Evolutionary conservation across 2,888 invertebrate genomes (phyloP), one percentile per base, ranked within the genome.

Genomic region (Eupithecia tripunctaria): DNA sequence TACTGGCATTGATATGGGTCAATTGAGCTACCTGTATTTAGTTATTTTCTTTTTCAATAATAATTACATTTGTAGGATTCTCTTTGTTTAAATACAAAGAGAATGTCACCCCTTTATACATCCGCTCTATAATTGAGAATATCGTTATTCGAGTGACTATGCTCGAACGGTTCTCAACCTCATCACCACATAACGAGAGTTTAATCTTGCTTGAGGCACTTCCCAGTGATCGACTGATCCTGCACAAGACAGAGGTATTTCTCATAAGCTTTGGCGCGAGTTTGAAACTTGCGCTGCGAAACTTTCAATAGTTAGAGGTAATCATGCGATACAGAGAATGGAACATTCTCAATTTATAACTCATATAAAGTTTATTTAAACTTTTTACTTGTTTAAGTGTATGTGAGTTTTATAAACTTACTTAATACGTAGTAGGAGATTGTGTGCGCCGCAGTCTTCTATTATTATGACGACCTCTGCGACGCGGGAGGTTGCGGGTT

Each of bases 261-360:
- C 63, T 63, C 63, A 63, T 63, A 63, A 32, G 63, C 36, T 63
- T 60, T 60, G 60, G 18, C 29, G 60, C 36, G 63, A 63, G 63
- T 63, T 63, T 6, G 36, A 36, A 63, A 63, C 63, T 63, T 36
- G 32, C 1, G 18, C 36, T 32, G 36, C 12, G 36, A 36, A 63
- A 63, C 63, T 63, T 63, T 29, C 7, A 63, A 36, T 63, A 63
- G 63, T 62, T 62, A 29, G 60, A n/a, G 36, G 29, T 63, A 36
- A 29, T 36, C 32, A 36, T 32, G 32, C 36, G 63, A n/a, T 36
- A 36, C 63, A 36, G 63, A 36, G 36, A n/a, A 63, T 63, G 21
- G 60, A 60, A 60, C 29, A 60, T 60, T 56, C 25, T 25, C 12
- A 56, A 56, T 25, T 56, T 56, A 7, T 21, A 56, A 25, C 56